These are phyloP conservation scores for Tetranychus truncatus DNA, from an alignment of 2,888 invertebrate species.

Conservation along the genomic window DNA sequence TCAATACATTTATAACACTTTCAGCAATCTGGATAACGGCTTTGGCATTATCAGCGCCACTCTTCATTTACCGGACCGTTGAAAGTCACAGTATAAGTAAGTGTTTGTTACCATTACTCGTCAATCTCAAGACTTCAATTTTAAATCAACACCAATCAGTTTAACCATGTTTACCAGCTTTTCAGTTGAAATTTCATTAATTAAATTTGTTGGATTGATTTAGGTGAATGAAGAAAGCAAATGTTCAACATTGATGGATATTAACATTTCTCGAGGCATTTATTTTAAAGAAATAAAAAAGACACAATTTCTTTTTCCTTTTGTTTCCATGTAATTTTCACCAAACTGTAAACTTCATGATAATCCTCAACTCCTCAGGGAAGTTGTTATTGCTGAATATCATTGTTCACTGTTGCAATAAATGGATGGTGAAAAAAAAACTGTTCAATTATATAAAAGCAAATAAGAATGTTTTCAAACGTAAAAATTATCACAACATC, in stretches of 20 bases:
- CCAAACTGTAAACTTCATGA: neutral
- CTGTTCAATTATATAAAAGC: too few relatives aligned
- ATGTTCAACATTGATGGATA: neutral
- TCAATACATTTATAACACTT: conserved; percentile 54
- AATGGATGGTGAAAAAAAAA: too few relatives aligned
- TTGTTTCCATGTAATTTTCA: neutral
- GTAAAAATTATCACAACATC: too few relatives aligned
- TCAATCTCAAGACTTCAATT: neutral
- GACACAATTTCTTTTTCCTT: neutral
- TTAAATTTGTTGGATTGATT: too few relatives aligned
- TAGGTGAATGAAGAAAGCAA: too few relatives aligned
- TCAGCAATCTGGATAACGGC: conserved; percentile 46
- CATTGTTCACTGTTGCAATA: too few relatives aligned
- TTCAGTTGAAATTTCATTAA: too few relatives aligned
- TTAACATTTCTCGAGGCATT: neutral
- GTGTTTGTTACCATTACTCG: neutral
- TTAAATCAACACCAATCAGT: too few relatives aligned
- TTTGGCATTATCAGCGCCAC: conserved; percentile 54
- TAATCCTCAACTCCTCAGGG: neutral
- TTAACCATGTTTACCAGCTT: too few relatives aligned
- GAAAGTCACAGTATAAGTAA: conserved; percentile 25
- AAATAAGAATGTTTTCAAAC: too few relatives aligned
- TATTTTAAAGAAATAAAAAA: neutral
- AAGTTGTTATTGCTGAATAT: neutral
- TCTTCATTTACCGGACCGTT: conserved; percentile 52